Conservation (phyloP, 2,888 invertebrate genomes). For the Agrilus mali region DNA sequence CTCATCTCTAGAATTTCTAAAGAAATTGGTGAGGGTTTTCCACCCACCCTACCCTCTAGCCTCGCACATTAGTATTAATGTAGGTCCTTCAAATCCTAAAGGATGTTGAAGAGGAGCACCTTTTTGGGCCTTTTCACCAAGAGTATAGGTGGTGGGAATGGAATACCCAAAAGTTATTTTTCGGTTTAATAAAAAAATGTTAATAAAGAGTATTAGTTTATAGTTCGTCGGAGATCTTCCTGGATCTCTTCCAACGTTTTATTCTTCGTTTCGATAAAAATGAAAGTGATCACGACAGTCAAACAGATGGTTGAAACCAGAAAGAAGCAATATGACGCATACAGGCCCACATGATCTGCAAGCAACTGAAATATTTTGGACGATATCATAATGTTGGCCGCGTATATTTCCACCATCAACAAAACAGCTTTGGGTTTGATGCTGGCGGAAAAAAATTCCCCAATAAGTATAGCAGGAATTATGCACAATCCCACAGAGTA, state of each 20-base stretch:
- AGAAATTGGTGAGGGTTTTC: no score
- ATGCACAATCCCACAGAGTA: no score
- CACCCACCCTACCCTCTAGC: no score
- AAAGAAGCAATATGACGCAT: slow-evolving; percentile 8
- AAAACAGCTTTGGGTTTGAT: slow-evolving; percentile 11
- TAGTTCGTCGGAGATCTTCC: slow-evolving; percentile 6
- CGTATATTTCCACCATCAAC: slow-evolving; percentile 5
- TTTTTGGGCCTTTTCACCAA: no score
- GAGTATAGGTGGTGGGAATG: no score
- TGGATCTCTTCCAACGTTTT: slow-evolving; percentile 15
- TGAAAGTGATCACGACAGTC: not conserved
- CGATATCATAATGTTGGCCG: slow-evolving; percentile 5
- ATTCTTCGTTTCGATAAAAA: slow-evolving; percentile 15
- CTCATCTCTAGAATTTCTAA: no score
- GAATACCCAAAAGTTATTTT: no score
- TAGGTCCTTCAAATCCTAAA: no score
- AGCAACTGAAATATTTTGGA: slow-evolving; percentile 13
- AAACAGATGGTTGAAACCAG: slow-evolving; percentile 2
- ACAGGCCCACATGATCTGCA: slow-evolving; percentile 9
- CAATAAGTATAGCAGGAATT: slow-evolving; percentile 1
- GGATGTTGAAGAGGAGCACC: no score
- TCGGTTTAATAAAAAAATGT: not conserved
- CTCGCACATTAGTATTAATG: no score
- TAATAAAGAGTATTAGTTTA: not conserved
- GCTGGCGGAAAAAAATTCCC: slow-evolving; percentile 12